Evolutionary conservation across 2,888 invertebrate genomes (phyloP).

Genomic region (Thalpophila matura): DNA sequence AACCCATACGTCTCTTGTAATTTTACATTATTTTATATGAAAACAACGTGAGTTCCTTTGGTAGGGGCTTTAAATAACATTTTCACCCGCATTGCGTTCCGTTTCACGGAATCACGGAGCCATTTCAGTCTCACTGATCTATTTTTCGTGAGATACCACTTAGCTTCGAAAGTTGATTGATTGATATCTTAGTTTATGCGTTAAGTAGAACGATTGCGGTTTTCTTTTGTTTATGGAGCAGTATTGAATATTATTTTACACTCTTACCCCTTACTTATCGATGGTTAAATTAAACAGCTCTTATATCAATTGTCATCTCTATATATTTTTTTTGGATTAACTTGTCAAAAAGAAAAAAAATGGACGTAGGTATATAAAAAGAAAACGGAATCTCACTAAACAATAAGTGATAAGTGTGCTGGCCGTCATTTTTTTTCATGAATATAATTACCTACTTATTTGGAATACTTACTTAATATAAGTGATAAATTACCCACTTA

Average conservation of each 20-base stretch:
- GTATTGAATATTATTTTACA: neutral
- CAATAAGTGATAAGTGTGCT: neutral
- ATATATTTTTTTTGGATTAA: no score
- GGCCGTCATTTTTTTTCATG: no score
- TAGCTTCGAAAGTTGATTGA: conserved; percentile 55
- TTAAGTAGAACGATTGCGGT: conserved; percentile 26
- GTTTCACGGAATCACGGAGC: conserved; percentile 23
- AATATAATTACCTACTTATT: no score
- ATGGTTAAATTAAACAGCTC: no score
- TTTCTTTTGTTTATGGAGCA: conserved; percentile 9
- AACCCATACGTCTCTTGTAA: no score
- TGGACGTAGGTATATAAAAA: no score
- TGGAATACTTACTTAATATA: no score
- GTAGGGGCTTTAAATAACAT: conserved; percentile 20
- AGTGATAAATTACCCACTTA: no score
- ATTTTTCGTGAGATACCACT: conserved; percentile 56
- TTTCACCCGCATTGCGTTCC: conserved; percentile 34
- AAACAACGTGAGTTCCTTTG: neutral
- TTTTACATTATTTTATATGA: no score
- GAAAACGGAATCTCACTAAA: neutral
- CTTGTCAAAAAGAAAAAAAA: no score
- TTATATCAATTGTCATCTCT: no score
- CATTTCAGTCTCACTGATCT: conserved; percentile 38
- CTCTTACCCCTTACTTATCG: neutral
- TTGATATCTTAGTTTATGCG: conserved; percentile 33